Evolutionary conservation across 2,797 vertebrate species (phyloP), one percentile per base, ranked within the genome.

Genomic region (Poecilia gillii): DNA sequence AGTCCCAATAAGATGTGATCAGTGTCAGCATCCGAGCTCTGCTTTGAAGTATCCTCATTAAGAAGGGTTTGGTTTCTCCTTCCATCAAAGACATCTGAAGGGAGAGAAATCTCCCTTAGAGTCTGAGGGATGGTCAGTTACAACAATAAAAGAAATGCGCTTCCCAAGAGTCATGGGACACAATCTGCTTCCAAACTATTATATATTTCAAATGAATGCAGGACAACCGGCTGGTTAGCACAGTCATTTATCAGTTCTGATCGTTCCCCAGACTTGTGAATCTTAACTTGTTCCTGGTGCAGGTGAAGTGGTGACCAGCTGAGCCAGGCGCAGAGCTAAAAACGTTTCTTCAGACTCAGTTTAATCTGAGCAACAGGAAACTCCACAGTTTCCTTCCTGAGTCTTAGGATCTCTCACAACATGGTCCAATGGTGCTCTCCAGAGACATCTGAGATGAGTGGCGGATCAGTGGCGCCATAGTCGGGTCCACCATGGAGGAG

Each of bases 391-490:
- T 13, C 55, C 55, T 25, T n/a, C 7, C 25, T 0, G 53, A 95
- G 79, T 89, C 90, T 96, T 98, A 99, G 89, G 97, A 97, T 87
- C 98, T 96, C 94, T 99, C 98, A 75, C 98, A 98, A 74, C 98
- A 99, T 73, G 98, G 98, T 90, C 97, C 98, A 36, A 99, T 97
- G 85, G 97, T 98, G 96, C 98, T 99, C 95, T 99, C 99, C 88
- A 99, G 94, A 76, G 99, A 99, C 94, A 99, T 96, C 94, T 99
- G 99, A 20, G 99, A 99, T n/a, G 98, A 97, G 94, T 99, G 98
- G 73, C 98, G 98, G 78, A 99, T 97, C 80, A 99, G 97, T 0
- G 99, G 98, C 45, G 97, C 96, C 80, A 98, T 97, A 0, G 97
- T 96, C 18, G 99, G 98, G 92, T 99, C 98, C 85, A 99, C 98